A percentile compares a stretch with the other conserved stretches of the same genome.
Conservation (phyloP, 1,140 invertebrate genomes). For the Dendrolimus punctatus region DNA sequence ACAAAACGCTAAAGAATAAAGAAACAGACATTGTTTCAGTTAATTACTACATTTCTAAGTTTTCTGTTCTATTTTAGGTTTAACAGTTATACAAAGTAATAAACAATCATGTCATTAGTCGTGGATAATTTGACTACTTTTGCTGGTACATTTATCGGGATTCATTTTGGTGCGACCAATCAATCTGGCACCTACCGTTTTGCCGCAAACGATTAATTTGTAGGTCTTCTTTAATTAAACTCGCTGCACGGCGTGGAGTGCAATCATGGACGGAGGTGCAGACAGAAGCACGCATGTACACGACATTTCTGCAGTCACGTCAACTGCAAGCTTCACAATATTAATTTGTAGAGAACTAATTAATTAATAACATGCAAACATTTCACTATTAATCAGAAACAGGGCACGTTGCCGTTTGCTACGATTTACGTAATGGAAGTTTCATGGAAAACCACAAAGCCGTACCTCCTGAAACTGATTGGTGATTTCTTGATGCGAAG, state of each 20-base stretch:
- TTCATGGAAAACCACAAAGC: neutral
- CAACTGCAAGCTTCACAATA: slow-evolving; percentile 55
- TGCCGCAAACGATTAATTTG: slow-evolving; percentile 12
- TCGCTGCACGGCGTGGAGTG: slow-evolving; percentile 28
- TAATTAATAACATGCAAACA: slow-evolving; percentile 58
- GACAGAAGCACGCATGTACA: slow-evolving; percentile 15
- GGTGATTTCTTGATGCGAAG: slow-evolving; percentile 12
- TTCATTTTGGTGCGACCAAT: slow-evolving; percentile 10
- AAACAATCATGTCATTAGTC: no score
- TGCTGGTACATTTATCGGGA: slow-evolving; percentile 14
- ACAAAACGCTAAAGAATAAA: no score
- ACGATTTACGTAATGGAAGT: no score
- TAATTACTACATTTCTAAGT: no score
- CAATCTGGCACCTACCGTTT: slow-evolving; percentile 7
- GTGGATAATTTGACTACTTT: no score
- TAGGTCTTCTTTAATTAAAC: slow-evolving; percentile 60
- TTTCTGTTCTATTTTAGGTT: no score
- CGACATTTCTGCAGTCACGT: slow-evolving; percentile 33
- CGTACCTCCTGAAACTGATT: slow-evolving; percentile 10
- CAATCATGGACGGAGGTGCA: slow-evolving; percentile 19
- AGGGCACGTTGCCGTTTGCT: slow-evolving; percentile 18
- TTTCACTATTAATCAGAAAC: slow-evolving; percentile 46
- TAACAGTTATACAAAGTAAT: no score
- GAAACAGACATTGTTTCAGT: no score
- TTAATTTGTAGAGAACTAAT: slow-evolving; percentile 56